A percentile compares a stretch with the other conserved stretches of the same genome.
phyloP scores from a whole-genome alignment of 2,113 vertebrate genomes.

The Pangasianodon gigas region DNA sequence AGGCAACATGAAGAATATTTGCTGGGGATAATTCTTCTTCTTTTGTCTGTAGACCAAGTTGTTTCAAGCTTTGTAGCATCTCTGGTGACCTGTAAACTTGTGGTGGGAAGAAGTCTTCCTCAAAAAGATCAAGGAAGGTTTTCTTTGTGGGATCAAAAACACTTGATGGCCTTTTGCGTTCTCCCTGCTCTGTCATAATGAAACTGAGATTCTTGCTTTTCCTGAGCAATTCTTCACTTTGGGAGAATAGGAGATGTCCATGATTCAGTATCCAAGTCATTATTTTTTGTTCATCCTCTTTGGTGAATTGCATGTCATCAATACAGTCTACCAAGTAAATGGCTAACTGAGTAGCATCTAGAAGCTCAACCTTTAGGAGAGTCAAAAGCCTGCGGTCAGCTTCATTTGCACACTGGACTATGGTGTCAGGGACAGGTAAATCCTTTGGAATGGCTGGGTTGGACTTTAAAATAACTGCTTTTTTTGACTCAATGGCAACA shows the following conservation, averaged over 20 bases:
- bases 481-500: conserved; percentile 61
- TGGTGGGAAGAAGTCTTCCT: conserved; percentile 72
- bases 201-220: conserved; percentile 68
- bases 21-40: conserved; percentile 65
- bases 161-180: conserved; percentile 44
- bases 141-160: conserved; percentile 74
- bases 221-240: conserved; percentile 63
- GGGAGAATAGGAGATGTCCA: conserved; percentile 72
- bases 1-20: conserved; percentile 70
- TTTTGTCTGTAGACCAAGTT: conserved; percentile 72
- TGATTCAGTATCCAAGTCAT: conserved; percentile 80
- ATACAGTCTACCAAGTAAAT: conserved; percentile 66
- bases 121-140: conserved; percentile 73
- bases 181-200: conserved; percentile 58
- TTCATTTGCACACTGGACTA: conserved; percentile 75
- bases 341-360: conserved; percentile 64
- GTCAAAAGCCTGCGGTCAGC: conserved; percentile 71
- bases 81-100: conserved; percentile 57
- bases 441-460: conserved; percentile 64
- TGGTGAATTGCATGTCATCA: conserved; percentile 52
- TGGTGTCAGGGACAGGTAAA: conserved; percentile 70
- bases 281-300: conserved; percentile 61
- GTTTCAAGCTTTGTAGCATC: conserved; percentile 68
- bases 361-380: conserved; percentile 64
- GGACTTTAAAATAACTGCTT: conserved; percentile 64